A percentile compares a stretch with the other conserved stretches of the same genome.
These are phyloP conservation scores for Suillia variegata DNA, from an alignment of 2,888 invertebrate genomes.

Conservation along the genomic window DNA sequence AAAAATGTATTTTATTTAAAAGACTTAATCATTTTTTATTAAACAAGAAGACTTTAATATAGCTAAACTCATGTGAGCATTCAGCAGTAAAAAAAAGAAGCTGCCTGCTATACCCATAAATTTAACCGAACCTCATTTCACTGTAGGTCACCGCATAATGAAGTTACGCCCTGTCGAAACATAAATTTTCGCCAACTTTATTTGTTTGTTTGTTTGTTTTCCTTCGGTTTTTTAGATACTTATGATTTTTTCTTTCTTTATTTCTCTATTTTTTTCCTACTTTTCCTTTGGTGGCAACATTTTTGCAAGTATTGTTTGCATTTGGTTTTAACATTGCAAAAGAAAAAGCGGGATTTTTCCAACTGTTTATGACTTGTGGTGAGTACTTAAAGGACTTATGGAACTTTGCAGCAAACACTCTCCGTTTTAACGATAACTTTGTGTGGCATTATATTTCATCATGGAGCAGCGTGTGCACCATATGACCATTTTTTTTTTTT, in stretches of 20 bases:
- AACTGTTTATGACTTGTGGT: slow-evolving; percentile 38
- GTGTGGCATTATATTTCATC: neutral
- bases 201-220: slow-evolving; percentile 34
- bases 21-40: no score
- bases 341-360: neutral
- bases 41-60: no score
- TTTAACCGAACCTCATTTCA: slow-evolving; percentile 31
- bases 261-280: no score
- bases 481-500: neutral
- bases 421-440: neutral
- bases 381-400: slow-evolving; percentile 51
- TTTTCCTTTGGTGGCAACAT: no score
- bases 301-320: no score
- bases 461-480: neutral
- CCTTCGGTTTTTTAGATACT: slow-evolving; percentile 3
- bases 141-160: slow-evolving; percentile 52
- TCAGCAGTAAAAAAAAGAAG: no score
- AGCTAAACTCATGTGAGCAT: no score
- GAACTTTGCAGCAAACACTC: slow-evolving; percentile 14
- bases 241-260: neutral
- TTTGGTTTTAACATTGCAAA: no score
- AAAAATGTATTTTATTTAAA: no score
- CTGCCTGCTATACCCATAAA: no score
- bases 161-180: slow-evolving; percentile 45
- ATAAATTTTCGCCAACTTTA: slow-evolving; percentile 40